Percentiles rank a stretch among this genome's conserved stretches.
These are phyloP conservation scores for Nezara viridula DNA, from an alignment of 2,888 invertebrate genomes.

Conservation along the genomic window DNA sequence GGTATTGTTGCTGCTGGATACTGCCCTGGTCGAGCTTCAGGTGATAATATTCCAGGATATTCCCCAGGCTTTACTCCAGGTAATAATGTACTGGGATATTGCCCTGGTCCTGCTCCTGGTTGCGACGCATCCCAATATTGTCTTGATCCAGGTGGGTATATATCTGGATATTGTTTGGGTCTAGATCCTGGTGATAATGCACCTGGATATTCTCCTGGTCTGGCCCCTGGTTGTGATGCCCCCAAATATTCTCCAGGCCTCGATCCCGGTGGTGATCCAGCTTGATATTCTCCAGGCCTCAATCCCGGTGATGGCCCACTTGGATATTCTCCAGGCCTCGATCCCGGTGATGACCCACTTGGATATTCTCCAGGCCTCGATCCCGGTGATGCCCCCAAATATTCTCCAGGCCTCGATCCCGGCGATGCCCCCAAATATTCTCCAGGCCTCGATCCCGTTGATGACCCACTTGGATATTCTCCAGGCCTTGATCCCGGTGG, in stretches of 20 bases:
- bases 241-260: conserved; percentile 64
- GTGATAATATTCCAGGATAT: conserved; percentile 56
- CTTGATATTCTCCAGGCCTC: conserved; percentile 52
- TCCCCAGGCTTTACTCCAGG: conserved; percentile 55
- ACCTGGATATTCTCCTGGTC: conserved; percentile 61
- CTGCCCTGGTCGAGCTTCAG: conserved; percentile 8
- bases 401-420: conserved; percentile 44
- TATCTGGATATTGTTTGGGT: conserved; percentile 56
- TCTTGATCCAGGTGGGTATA: neutral
- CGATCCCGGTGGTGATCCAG: conserved; percentile 57
- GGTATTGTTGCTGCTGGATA: neutral
- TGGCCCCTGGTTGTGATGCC: conserved; percentile 41
- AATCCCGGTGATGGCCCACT: conserved; percentile 54
- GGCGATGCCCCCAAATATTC: conserved; percentile 60
- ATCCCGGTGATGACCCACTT: conserved; percentile 49
- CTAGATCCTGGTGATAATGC: conserved; percentile 45
- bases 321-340: conserved; percentile 63
- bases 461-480: conserved; percentile 54
- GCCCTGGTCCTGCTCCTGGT: conserved; percentile 60
- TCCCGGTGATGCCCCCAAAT: conserved; percentile 54
- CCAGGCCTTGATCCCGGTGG: conserved; percentile 60
- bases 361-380: conserved; percentile 63
- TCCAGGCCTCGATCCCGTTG: conserved; percentile 52
- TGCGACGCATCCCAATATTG: conserved; percentile 44
- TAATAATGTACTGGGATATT: conserved; percentile 58